Evolutionary conservation across 2,797 vertebrate species (phyloP).

Genomic region (Craterocephalus amniculus): DNA sequence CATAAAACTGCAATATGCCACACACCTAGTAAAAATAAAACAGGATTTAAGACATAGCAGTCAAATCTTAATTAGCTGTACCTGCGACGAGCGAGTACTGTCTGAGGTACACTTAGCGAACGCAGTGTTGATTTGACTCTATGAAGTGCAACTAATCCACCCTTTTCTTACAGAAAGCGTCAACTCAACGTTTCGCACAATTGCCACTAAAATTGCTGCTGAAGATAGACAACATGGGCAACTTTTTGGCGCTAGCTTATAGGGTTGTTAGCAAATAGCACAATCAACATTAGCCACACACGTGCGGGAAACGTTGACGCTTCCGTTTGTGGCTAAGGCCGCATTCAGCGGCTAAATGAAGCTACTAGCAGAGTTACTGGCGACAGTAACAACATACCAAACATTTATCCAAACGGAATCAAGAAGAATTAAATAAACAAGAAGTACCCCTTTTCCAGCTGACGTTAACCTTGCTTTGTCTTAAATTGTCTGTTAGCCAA

Average conservation of each 20-base stretch:
- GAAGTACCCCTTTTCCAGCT: not conserved
- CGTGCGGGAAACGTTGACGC: conserved; percentile 23
- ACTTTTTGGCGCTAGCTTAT: not conserved
- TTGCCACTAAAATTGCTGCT: no score
- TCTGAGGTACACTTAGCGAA: not conserved
- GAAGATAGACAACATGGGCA: not conserved
- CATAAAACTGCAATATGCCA: no score
- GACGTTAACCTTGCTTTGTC: conserved; percentile 4
- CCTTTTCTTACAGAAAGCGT: not conserved
- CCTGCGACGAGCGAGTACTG: no score
- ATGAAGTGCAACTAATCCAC: not conserved
- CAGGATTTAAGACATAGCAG: no score
- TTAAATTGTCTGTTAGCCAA: conserved; percentile 37
- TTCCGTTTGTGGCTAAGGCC: conserved; percentile 27
- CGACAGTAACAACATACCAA: rapidly evolving
- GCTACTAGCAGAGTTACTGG: not conserved
- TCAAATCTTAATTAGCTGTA: no score
- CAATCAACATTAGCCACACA: conserved; percentile 50
- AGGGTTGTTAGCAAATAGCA: conserved; percentile 35
- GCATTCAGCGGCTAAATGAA: not conserved
- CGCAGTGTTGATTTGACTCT: not conserved
- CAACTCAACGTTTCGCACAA: not conserved
- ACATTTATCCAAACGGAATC: rapidly evolving
- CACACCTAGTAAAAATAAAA: no score
- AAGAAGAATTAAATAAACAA: rapidly evolving